Conservation (phyloP, 2,113 vertebrate genomes). For the Solea senegalensis region DNA sequence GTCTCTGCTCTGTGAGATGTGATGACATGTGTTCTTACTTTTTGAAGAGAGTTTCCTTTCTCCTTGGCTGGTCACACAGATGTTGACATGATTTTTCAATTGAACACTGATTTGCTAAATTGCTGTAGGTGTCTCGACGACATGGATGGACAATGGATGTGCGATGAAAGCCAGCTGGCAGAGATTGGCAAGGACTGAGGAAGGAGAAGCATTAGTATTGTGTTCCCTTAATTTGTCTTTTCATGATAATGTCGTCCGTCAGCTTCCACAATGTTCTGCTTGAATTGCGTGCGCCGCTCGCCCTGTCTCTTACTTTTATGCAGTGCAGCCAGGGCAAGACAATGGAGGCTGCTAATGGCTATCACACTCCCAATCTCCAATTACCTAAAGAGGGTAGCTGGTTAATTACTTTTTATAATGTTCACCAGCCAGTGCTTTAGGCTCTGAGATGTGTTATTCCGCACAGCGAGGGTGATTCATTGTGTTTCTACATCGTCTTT, state of each 20-base stretch:
- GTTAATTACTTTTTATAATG: constrained; percentile 72
- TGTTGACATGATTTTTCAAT: constrained; percentile 15
- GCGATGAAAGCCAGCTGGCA: constrained; percentile 42
- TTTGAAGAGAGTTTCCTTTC: constrained; percentile 1
- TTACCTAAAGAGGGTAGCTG: constrained; percentile 62
- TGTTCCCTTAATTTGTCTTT: constrained; percentile 29
- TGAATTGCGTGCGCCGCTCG: constrained; percentile 10
- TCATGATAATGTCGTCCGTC: constrained; percentile 26
- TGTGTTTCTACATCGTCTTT: constrained; percentile 15
- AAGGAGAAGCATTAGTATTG: constrained; percentile 18
- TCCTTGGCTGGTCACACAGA: constrained; percentile 13
- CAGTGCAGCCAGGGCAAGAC: constrained; percentile 42
- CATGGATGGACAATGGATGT: constrained; percentile 17
- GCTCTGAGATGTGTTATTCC: constrained; percentile 39
- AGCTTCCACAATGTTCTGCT: constrained; percentile 10
- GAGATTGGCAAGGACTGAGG: constrained; percentile 6
- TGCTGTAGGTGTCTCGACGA: constrained; percentile 23
- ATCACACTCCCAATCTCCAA: constrained; percentile 67
- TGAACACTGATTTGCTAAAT: constrained; percentile 27
- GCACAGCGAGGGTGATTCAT: constrained; percentile 31
- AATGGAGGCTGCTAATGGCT: constrained; percentile 55
- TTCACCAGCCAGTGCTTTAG: constrained; percentile 52
- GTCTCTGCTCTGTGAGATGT: not conserved
- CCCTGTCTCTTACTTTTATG: constrained; percentile 29
- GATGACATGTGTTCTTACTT: constrained; percentile 1